phyloP scores from a whole-genome alignment of 2,888 invertebrate genomes.

The Bembecia ichneumoniformis region DNA sequence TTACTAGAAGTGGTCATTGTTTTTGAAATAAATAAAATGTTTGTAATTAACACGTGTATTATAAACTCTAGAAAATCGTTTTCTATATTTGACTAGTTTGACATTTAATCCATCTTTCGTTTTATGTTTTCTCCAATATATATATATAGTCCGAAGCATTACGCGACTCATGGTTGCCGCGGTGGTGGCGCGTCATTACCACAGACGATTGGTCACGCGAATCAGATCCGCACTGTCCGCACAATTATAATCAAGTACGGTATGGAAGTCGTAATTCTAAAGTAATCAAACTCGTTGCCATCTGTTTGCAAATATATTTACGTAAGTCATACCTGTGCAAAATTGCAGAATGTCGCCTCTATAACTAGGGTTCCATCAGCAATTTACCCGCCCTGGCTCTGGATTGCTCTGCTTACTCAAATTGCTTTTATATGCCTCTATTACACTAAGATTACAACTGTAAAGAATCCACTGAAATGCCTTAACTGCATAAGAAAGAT shows the following conservation, averaged over 20 bases:
- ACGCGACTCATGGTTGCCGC: slow-evolving; percentile 12
- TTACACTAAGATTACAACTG: no score
- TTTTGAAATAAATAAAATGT: no score
- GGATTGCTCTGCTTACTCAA: background rate
- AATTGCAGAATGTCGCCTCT: background rate
- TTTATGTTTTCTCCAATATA: background rate
- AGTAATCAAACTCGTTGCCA: slow-evolving; percentile 60
- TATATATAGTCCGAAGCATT: background rate
- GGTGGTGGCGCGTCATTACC: slow-evolving; percentile 60
- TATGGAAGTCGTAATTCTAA: slow-evolving; percentile 64
- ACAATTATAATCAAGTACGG: slow-evolving; percentile 68
- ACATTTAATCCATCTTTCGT: background rate
- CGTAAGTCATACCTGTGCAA: background rate
- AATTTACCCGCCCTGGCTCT: background rate
- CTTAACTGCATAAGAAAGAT: no score
- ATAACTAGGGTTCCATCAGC: background rate
- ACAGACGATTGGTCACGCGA: slow-evolving; percentile 64
- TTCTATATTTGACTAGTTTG: no score
- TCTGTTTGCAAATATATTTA: slow-evolving; percentile 43
- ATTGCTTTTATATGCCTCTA: no score
- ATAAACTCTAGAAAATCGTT: no score
- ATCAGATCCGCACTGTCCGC: slow-evolving; percentile 63
- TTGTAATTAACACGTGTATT: no score
- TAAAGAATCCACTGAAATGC: no score
- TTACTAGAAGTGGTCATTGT: no score